phyloP scores from a whole-genome alignment of 2,888 invertebrate species.

The Xanthostigma xanthostigma region DNA sequence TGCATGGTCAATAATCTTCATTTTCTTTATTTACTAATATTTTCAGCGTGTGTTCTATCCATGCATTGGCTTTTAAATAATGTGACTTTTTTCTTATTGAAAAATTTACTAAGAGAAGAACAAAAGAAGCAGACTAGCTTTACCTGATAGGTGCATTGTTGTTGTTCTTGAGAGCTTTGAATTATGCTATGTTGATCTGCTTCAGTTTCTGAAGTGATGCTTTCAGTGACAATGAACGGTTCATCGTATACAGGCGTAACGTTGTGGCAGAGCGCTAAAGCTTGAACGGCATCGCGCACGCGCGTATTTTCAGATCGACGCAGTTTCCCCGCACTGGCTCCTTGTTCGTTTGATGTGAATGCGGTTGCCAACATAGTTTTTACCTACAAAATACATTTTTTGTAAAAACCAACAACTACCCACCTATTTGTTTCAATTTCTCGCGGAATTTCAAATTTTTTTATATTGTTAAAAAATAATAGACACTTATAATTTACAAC shows the following conservation, averaged over 20 bases:
- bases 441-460: too few relatives aligned
- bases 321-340: slow-evolving; percentile 29
- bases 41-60: too few relatives aligned
- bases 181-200: slow-evolving; percentile 34
- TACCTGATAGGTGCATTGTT: slow-evolving; percentile 5
- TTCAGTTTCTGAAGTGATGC: slow-evolving; percentile 34
- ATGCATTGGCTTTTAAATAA: too few relatives aligned
- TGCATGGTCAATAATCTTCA: too few relatives aligned
- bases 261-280: slow-evolving; percentile 94
- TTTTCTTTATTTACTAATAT: too few relatives aligned
- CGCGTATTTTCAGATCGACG: slow-evolving; percentile 55
- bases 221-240: slow-evolving; percentile 15
- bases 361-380: slow-evolving; percentile 30
- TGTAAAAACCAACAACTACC: not conserved
- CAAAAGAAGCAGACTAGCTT: not conserved
- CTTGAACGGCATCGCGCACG: slow-evolving; percentile 81
- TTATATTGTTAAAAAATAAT: too few relatives aligned
- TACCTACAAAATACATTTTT: slow-evolving; percentile 23
- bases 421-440: not conserved
- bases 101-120: too few relatives aligned
- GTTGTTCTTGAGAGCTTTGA: slow-evolving; percentile 17
- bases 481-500: too few relatives aligned
- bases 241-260: slow-evolving; percentile 92
- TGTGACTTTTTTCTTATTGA: too few relatives aligned
- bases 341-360: slow-evolving; percentile 19